Percentiles rank a stretch among this genome's conserved stretches.
phyloP scores from a whole-genome alignment of 2,113 vertebrate species.

The Laterallus jamaicensis region DNA sequence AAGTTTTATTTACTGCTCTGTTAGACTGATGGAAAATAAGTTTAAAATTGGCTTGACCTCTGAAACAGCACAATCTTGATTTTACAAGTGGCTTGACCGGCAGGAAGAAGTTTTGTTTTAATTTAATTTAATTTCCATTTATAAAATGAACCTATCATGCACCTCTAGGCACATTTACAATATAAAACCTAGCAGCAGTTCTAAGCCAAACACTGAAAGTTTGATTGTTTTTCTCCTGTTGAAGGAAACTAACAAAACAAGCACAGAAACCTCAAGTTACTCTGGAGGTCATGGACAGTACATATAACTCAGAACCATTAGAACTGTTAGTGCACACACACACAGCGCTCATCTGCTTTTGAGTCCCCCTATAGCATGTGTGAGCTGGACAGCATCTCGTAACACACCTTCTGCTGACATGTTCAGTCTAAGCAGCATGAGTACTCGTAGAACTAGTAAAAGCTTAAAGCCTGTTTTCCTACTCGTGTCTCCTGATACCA shows the following conservation, averaged over 20 bases:
- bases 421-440: not conserved
- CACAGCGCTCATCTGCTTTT: not conserved
- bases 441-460: not conserved
- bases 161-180: slow-evolving; percentile 59
- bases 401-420: not conserved
- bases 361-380: not conserved
- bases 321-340: not conserved
- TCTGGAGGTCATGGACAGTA: not conserved
- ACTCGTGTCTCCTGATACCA: not conserved
- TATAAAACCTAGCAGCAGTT: not conserved
- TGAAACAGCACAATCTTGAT: slow-evolving; percentile 47
- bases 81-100: slow-evolving; percentile 14
- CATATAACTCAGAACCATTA: not conserved
- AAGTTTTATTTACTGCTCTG: slow-evolving; percentile 36
- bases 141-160: slow-evolving; percentile 55
- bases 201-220: not conserved
- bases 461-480: not conserved
- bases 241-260: not conserved
- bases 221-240: not conserved
- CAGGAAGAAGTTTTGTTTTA: slow-evolving; percentile 69
- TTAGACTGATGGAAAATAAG: slow-evolving; percentile 25
- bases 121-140: slow-evolving; percentile 71
- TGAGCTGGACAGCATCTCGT: not conserved
- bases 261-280: not conserved
- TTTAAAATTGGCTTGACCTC: slow-evolving; percentile 29